Base-by-base conservation (phyloP, 2,797 vertebrate species). In the Lepus oiostolus region DNA sequence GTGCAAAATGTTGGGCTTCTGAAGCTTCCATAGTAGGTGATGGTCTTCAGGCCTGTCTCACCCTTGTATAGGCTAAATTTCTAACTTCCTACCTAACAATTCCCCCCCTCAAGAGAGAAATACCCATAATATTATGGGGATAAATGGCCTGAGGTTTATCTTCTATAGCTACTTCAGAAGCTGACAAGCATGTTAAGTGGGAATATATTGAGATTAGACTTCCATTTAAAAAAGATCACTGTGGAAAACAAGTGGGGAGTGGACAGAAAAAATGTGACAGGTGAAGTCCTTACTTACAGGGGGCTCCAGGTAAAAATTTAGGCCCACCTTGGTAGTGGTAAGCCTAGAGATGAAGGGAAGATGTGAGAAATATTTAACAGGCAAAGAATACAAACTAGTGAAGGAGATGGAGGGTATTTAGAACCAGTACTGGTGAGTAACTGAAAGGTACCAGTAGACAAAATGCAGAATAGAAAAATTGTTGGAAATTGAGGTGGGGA, bases 161-260 rank as follows among this genome's bases (percentile, higher is more conserved):
- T 42, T 42, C 42, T 47, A 47, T 8, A 47, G 42, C 42, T 47
- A 47, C 42, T 9, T 47, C 42, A 47, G 42, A 47, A 47, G 42
- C 42, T 47, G 42, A 47, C 42, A 47, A 47, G 42, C 42, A 47
- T 47, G 42, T 47, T 47, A 75, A 85, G 35, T 24, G 79, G 47
- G n/a, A 94, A 82, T 8, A 30, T 80, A n/a, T 50, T 77, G 28
- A 74, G 7, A 84, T 80, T 93, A 83, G 7, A 85, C 47, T 88
- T 92, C 5, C 16, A 60, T 84, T 94, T 74, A n/a, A 26, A 71
- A 42, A 63, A 92, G 22, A 70, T 87, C 54, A 93, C 4, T n/a
- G 7, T 83, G 26, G 58, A 92, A 58, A 16, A 7, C 54, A n/a
- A 80, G 26, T 83, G n/a, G 35, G 13, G 19, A 89, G 82, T 32